phyloP scores from a whole-genome alignment of 2,888 invertebrate genomes.

The Sussaba pulchella region DNA sequence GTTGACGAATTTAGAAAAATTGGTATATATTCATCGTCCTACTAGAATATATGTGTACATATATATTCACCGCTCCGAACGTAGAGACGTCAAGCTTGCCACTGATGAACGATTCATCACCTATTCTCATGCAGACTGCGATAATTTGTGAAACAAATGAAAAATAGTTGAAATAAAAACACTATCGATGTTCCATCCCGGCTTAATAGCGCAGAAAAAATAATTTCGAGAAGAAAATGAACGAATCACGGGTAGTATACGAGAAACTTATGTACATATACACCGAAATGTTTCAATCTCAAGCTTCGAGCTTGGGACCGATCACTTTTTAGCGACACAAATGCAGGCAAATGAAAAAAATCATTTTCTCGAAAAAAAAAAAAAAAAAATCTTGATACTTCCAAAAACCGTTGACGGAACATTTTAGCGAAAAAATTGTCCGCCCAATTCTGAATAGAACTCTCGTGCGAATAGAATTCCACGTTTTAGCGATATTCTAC shows the following conservation, averaged over 20 bases:
- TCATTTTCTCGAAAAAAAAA: slow-evolving; percentile 17
- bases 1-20: slow-evolving; percentile 17
- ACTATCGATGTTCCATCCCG: slow-evolving; percentile 66
- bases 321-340: slow-evolving; percentile 36
- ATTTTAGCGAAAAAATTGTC: slow-evolving; percentile 58
- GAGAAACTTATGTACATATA: slow-evolving; percentile 27
- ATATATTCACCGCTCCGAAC: slow-evolving; percentile 23
- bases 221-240: slow-evolving; percentile 17
- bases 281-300: slow-evolving; percentile 47
- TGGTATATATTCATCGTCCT: slow-evolving; percentile 54
- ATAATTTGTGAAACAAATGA: slow-evolving; percentile 36
- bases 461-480: slow-evolving; percentile 53
- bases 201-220: slow-evolving; percentile 59
- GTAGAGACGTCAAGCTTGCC: slow-evolving; percentile 14
- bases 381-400: slow-evolving; percentile 59
- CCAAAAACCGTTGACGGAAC: slow-evolving; percentile 59
- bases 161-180: slow-evolving; percentile 46
- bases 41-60: slow-evolving; percentile 44
- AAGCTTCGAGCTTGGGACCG: slow-evolving; percentile 36
- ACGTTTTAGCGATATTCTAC: slow-evolving; percentile 46
- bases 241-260: slow-evolving; percentile 34
- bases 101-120: slow-evolving; percentile 50
- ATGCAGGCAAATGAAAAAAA: slow-evolving; percentile 8
- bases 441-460: slow-evolving; percentile 61
- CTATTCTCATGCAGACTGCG: slow-evolving; percentile 40